Evolutionary conservation across 2,113 vertebrate species (phyloP).

Genomic region (Gadus macrocephalus): DNA sequence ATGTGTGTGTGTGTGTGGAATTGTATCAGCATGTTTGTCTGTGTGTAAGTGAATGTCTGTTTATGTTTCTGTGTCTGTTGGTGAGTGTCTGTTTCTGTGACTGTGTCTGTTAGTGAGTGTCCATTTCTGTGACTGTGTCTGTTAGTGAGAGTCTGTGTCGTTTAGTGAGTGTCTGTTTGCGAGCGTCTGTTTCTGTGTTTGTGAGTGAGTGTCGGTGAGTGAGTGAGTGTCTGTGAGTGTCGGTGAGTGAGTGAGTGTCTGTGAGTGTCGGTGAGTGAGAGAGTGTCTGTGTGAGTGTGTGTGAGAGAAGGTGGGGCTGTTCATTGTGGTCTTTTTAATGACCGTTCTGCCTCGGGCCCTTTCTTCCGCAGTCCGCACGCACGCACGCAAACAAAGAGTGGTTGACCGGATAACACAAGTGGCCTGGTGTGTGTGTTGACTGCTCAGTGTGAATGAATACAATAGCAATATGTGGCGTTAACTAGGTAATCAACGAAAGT

Average conservation of each 20-base stretch:
- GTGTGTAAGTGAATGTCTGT: neutral
- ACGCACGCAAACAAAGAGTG: neutral
- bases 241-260: neutral
- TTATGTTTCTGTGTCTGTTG: too few species aligned
- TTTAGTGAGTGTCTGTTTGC: too few species aligned
- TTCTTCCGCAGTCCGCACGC: neutral
- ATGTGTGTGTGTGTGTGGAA: too few species aligned
- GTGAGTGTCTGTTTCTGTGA: too few species aligned
- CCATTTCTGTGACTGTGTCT: too few species aligned
- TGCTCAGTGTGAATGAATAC: neutral
- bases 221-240: neutral
- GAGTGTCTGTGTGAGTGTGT: neutral
- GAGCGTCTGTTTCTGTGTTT: too few species aligned
- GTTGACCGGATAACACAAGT: neutral
- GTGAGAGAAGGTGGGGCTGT: neutral
- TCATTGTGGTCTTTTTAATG: constrained; percentile 3
- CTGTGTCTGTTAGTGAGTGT: too few species aligned
- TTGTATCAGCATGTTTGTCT: neutral
- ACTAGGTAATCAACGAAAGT: too few species aligned
- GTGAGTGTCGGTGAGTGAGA: neutral
- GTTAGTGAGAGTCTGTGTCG: too few species aligned
- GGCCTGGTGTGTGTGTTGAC: neutral
- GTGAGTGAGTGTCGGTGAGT: too few species aligned
- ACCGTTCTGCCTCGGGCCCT: neutral
- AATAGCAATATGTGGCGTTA: neutral